Evolutionary conservation across 53 echinoderm and acorn worm genomes (phyloP), one percentile per base, ranked within the genome.

Genomic region (Zoroaster sp.): DNA sequence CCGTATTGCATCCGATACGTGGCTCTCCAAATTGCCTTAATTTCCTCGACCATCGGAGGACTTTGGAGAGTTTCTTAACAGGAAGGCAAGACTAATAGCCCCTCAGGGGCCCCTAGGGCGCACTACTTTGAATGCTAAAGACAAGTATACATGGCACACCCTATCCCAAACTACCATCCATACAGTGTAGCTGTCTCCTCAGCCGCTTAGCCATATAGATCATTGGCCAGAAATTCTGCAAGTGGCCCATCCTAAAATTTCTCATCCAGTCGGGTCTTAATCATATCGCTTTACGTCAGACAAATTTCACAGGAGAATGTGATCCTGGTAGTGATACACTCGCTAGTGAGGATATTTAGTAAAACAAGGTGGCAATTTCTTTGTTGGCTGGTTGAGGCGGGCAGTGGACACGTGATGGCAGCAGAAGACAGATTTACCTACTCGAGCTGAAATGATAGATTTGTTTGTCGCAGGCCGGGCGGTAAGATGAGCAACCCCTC

Each of bases 361-460:
- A 81, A 81, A 81, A 81, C 81, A 81, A 66, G 68, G 66, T 81
- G 81, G 81, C 81, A 81, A 67, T 81, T 81, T 81, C 41, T 81
- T 81, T 81, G 66, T 81, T 68, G 81, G 66, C 41, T 33, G 81
- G 81, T 81, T 81, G 66, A 67, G 67, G 66, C 43, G 68, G 11
- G 18, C 71, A 66, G 42, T 12, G 74, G 38, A n/a, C 81, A 81
- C 81, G 81, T 81, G 81, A 81, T 44, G 68, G 81, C 81, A 41
- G 81, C 66, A 42, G 68, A 81, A 81, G 81, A 81, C 81, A 81
- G 81, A 81, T 81, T 81, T 81, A 81, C 81, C 81, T 81, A 89
- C 89, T 89, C 89, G 72, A 70, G 89, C 78, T 71, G 78, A 89
- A 89, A 89, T 89, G 89, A 89, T 89, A 89, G 89, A 89, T 89